Evolutionary conservation across 2,113 vertebrate genomes (phyloP).

Genomic region (Scomber scombrus): DNA sequence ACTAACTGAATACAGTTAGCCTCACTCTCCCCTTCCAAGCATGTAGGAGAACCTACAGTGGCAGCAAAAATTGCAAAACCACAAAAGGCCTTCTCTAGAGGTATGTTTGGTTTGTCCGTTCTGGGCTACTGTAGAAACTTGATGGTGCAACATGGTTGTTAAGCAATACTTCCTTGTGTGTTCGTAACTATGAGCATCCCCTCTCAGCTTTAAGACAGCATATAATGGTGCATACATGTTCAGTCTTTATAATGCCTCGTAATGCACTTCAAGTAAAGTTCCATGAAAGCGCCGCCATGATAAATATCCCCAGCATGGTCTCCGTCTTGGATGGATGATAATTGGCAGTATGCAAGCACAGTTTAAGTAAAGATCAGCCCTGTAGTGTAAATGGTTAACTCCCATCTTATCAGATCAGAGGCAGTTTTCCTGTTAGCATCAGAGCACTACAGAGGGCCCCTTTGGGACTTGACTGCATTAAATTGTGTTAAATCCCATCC

Average conservation of each 20-base stretch:
- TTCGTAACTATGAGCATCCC: too few relatives aligned
- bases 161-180: too few relatives aligned
- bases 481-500: background rate
- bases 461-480: slow-evolving; percentile 9
- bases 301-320: too few relatives aligned
- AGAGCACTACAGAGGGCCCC: slow-evolving; percentile 1
- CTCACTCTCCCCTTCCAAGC: too few relatives aligned
- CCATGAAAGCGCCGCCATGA: background rate
- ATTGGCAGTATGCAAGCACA: background rate
- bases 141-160: too few relatives aligned
- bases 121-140: too few relatives aligned
- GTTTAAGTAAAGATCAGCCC: background rate
- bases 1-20: too few relatives aligned
- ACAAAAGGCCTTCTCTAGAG: too few relatives aligned
- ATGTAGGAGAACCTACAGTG: too few relatives aligned
- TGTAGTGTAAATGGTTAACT: slow-evolving; percentile 8
- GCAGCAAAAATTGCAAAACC: too few relatives aligned
- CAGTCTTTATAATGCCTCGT: background rate
- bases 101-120: too few relatives aligned
- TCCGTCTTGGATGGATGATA: background rate
- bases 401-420: background rate
- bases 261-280: slow-evolving; percentile 3
- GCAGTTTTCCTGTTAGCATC: slow-evolving; percentile 18
- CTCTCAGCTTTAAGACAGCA: background rate
- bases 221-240: background rate